Percentiles rank a stretch among this genome's conserved stretches.
Evolutionary conservation across 1,140 invertebrate genomes (phyloP).

Genomic region (Dreissena rostriformis): DNA sequence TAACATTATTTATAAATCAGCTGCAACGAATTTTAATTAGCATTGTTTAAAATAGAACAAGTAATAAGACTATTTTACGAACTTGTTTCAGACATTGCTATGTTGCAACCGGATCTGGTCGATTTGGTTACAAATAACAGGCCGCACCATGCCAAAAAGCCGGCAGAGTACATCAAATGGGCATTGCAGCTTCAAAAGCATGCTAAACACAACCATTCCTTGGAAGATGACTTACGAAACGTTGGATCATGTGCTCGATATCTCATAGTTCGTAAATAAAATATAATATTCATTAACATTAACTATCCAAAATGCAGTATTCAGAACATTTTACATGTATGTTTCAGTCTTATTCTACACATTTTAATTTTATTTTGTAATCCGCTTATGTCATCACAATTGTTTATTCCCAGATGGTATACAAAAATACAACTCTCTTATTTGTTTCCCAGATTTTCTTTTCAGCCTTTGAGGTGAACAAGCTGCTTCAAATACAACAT

Average conservation of each 20-base stretch:
- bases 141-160: neutral
- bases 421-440: neutral
- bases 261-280: neutral
- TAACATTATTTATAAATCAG: no score
- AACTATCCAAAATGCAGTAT: neutral
- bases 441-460: neutral
- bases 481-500: neutral
- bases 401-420: neutral
- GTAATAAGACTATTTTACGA: no score
- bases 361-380: neutral
- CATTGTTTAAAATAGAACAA: no score
- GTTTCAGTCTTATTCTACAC: neutral
- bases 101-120: neutral
- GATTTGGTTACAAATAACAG: neutral
- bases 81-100: neutral
- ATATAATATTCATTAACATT: neutral
- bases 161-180: neutral
- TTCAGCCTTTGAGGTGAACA: slow-evolving; percentile 8
- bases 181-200: neutral
- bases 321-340: neutral
- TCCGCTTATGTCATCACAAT: neutral
- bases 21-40: no score
- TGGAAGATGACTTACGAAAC: neutral
- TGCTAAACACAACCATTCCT: neutral
- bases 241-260: neutral